Conservation (phyloP, 30 jellyfish, hydroid and myxozoan genomes). For the Nemopilema nomurai region DNA sequence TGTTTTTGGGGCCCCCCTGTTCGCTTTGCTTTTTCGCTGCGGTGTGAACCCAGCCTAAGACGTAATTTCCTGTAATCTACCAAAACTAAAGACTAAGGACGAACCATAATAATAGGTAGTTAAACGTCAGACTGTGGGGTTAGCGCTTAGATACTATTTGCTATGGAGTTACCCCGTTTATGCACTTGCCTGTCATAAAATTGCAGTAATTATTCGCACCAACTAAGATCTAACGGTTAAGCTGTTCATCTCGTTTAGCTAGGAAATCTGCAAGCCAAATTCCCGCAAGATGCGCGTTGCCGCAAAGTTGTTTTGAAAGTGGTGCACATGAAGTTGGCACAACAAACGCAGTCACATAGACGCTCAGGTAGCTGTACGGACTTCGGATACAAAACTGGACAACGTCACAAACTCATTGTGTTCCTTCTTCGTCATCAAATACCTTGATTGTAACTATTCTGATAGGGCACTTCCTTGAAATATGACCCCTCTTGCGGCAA, state of each 20-base stretch:
- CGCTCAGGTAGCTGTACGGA: slow-evolving; percentile 9
- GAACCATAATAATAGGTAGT: no score
- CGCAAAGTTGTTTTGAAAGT: slow-evolving; percentile 23
- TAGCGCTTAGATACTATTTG: no score
- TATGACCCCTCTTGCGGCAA: slow-evolving; percentile 13
- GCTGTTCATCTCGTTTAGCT: slow-evolving; percentile 2
- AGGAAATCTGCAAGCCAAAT: slow-evolving; percentile 27
- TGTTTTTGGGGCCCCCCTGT: no score
- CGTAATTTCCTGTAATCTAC: no score
- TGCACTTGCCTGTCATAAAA: slow-evolving; percentile 7
- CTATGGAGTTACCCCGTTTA: no score
- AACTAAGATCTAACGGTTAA: not conserved
- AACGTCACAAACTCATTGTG: slow-evolving; percentile 23
- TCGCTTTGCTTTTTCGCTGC: no score
- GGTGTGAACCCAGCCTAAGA: no score
- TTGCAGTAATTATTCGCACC: slow-evolving; percentile 47
- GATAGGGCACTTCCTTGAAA: slow-evolving; percentile 1
- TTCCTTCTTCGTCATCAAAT: slow-evolving; percentile 28
- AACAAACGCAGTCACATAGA: slow-evolving; percentile 43
- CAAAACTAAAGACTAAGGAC: no score
- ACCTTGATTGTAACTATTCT: not conserved
- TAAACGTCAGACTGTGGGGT: no score
- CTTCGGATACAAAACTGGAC: slow-evolving; percentile 47
- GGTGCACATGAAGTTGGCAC: slow-evolving; percentile 50
- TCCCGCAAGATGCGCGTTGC: slow-evolving; percentile 35